Base-by-base conservation (phyloP, 2,113 vertebrate genomes). In the Actinemys pallida region DNA sequence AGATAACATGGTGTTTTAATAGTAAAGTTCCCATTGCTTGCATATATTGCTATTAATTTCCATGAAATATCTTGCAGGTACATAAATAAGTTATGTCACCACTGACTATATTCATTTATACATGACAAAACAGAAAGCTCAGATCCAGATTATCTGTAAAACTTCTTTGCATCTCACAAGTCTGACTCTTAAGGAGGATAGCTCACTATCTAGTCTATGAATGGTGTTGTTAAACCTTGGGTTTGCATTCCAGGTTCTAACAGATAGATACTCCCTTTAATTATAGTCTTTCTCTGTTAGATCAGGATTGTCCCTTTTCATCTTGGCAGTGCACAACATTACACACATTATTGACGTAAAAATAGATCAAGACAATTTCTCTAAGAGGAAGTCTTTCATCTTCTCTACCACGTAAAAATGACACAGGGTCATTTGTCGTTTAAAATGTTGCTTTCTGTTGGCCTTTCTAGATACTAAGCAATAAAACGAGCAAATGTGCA, bases 1-100 rank as follows among this genome's bases (percentile, higher is more conserved):
- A 96, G 97, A 95, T 95, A 96, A 95, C 95, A 90, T 65, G 88
- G 91, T 95, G 94, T 96, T 94, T 81, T 93, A 82, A 92, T 95
- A 93, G 93, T 92, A 96, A 96, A 94, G 93, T 96, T 96, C 93
- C 88, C 80, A n/a, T 87, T 62, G 93, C 89, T 95, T 87, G 69
- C 91, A 79, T 92, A 95, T 94, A 93, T 89, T 96, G 90, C 92
- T 89, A 8, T 94, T 90, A 91, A 91, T 96, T 97, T 96, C 80
- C 90, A 94, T 91, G 95, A 95, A 92, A 76, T 90, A 93, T 91
- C 96, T 94, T 93, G 93, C 90, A 94, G 96, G 93, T 96, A 95
- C 91, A 95, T 93, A 94, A 96, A 95, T 95, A 96, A 97, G 89
- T 96, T 90, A 95, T 97, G 65, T 69, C 59, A 84, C 75, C 87